phyloP scores from a whole-genome alignment of 2,113 vertebrate species.

The Drymodes brunneopygia region DNA sequence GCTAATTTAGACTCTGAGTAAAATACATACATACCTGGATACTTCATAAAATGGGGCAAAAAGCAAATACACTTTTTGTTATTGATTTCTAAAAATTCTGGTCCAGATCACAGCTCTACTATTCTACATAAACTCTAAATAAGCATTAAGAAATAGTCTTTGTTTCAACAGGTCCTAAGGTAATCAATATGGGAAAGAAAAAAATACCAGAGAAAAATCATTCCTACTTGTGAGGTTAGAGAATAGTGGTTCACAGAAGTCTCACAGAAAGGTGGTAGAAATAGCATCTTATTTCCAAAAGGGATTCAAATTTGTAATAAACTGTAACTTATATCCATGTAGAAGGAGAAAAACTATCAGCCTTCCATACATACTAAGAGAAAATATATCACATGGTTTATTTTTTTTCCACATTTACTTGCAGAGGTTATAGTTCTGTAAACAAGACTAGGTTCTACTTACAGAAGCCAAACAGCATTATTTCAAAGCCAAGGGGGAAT shows the following conservation, averaged over 20 bases:
- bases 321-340: neutral
- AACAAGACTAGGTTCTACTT: neutral
- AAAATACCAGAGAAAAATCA: neutral
- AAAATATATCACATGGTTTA: neutral
- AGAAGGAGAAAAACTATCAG: neutral
- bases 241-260: neutral
- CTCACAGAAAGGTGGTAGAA: neutral
- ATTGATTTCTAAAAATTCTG: neutral
- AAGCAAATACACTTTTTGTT: rapidly evolving
- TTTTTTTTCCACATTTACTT: neutral
- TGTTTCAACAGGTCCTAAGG: neutral
- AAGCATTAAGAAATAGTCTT: neutral
- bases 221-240: neutral
- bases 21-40: neutral
- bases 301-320: neutral
- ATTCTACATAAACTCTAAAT: neutral
- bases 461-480: neutral
- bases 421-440: neutral
- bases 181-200: neutral
- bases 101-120: neutral
- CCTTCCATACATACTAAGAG: neutral
- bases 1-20: neutral
- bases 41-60: neutral
- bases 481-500: neutral
- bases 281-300: neutral